Evolutionary conservation across 2,797 vertebrate species (phyloP).

Genomic region (Pangasius macronema): DNA sequence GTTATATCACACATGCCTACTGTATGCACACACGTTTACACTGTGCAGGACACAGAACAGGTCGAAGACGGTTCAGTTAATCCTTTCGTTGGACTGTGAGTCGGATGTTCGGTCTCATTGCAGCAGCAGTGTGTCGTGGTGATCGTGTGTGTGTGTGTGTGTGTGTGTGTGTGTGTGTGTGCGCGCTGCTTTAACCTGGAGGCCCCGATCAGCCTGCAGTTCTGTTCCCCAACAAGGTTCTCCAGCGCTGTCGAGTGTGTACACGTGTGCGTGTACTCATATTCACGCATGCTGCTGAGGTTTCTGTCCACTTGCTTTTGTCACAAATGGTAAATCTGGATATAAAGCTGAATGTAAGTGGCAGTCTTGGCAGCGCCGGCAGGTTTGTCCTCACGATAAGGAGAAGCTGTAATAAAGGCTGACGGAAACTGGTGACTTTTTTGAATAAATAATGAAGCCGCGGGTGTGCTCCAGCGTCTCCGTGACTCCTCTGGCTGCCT

Average conservation of each 20-base stretch:
- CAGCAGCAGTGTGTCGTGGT: not conserved
- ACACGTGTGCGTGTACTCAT: too few relatives aligned
- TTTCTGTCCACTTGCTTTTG: not conserved
- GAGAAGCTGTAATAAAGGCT: constrained; percentile 13
- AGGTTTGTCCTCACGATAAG: not conserved
- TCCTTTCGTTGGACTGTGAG: too few relatives aligned
- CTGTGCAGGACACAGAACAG: too few relatives aligned
- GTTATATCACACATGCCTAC: not conserved
- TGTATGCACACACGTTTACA: not conserved
- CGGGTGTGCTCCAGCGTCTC: constrained; percentile 1
- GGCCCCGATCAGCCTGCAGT: not conserved
- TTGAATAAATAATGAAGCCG: not conserved
- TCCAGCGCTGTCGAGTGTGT: not conserved
- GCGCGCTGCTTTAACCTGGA: not conserved
- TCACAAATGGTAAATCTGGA: not conserved
- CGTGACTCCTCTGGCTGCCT: not conserved
- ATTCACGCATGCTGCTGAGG: not conserved
- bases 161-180: not conserved
- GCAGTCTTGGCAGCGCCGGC: not conserved
- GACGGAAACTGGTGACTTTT: constrained; percentile 1
- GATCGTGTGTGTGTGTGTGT: not conserved
- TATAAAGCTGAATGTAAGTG: not conserved
- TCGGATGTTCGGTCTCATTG: too few relatives aligned
- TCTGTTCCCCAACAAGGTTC: not conserved
- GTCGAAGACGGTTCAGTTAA: too few relatives aligned